Conservation (phyloP, 2,113 vertebrate species). For the Connochaetes taurinus region DNA sequence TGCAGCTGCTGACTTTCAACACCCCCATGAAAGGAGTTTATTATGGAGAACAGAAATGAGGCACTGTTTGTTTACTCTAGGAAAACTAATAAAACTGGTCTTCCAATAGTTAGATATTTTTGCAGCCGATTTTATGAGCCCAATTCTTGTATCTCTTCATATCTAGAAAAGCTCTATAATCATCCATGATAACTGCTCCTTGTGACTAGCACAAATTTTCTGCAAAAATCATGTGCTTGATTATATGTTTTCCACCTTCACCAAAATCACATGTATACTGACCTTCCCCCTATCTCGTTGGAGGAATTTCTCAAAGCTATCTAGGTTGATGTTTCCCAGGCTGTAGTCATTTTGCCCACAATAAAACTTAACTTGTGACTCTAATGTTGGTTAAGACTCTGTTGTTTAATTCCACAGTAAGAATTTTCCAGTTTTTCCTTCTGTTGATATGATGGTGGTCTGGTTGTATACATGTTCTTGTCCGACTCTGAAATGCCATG, state of each 20-base stretch:
- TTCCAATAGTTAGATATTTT: not conserved
- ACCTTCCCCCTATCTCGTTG: not conserved
- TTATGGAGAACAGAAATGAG: not conserved
- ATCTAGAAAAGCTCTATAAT: not conserved
- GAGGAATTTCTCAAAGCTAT: not conserved
- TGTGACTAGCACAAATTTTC: not conserved
- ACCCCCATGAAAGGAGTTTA: not conserved
- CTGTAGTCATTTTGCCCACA: not conserved
- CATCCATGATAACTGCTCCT: not conserved
- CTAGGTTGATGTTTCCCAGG: not conserved
- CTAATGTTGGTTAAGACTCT: not conserved
- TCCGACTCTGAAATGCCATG: rapidly evolving
- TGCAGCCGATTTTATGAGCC: not conserved
- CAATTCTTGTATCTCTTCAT: not conserved
- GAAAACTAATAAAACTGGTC: not conserved
- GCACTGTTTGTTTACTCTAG: not conserved
- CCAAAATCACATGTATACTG: not conserved
- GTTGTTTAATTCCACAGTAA: not conserved
- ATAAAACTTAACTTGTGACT: not conserved
- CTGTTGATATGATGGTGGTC: not conserved
- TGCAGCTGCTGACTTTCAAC: not conserved
- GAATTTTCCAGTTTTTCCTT: not conserved
- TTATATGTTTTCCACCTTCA: not conserved
- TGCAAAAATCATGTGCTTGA: not conserved
- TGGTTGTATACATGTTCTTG: not conserved